Conservation (phyloP, 2,113 vertebrate genomes). For the Epinephelus fuscoguttatus region DNA sequence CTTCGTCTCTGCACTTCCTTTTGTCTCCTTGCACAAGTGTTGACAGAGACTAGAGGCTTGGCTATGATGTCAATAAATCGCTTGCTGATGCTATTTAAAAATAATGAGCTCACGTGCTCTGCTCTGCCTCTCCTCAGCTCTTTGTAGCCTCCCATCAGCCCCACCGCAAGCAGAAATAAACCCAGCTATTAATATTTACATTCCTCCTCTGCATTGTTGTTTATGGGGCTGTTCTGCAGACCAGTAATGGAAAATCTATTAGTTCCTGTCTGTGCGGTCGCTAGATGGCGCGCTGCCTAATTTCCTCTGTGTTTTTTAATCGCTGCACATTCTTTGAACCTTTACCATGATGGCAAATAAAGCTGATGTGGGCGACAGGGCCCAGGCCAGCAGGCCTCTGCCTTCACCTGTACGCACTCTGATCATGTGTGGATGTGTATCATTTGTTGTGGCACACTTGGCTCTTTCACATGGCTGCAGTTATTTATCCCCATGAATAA, state of each 20-base stretch:
- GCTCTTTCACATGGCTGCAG: constrained; percentile 40
- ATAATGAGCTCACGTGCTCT: constrained; percentile 2
- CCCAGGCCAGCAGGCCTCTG: constrained; percentile 36
- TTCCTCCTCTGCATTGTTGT: constrained; percentile 35
- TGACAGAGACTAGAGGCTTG: not conserved
- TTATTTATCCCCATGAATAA: constrained; percentile 32
- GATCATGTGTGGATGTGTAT: not conserved
- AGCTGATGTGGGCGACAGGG: constrained; percentile 41
- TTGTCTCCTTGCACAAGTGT: not conserved
- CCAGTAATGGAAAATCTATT: constrained; percentile 13
- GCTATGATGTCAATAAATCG: constrained; percentile 25
- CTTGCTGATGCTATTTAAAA: not conserved
- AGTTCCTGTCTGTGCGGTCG: constrained; percentile 22
- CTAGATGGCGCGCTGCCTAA: constrained; percentile 68
- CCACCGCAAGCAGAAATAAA: not conserved
- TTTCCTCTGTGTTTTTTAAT: constrained; percentile 14
- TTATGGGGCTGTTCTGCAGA: constrained; percentile 35
- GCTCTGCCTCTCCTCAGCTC: not conserved
- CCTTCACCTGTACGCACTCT: not conserved
- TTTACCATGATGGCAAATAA: constrained; percentile 33
- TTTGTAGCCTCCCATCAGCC: constrained; percentile 14
- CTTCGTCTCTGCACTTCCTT: not conserved
- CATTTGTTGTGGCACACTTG: not conserved
- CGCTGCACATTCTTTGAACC: constrained; percentile 56
- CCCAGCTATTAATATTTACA: constrained; percentile 15